Evolutionary conservation across 2,888 invertebrate species (phyloP).

Genomic region (Temnothorax ravouxi): DNA sequence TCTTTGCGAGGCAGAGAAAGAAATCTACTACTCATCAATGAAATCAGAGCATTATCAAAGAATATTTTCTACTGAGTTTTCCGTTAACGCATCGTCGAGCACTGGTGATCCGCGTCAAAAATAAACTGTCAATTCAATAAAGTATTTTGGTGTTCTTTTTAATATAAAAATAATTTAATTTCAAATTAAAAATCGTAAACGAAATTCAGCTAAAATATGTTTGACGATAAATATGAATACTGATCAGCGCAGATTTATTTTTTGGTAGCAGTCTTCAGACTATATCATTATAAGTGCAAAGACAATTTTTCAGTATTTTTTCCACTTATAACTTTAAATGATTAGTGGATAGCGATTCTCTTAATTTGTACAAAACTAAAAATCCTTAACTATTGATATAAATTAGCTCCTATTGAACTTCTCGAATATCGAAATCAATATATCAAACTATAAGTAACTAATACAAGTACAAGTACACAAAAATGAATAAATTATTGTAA

Average conservation of each 20-base stretch:
- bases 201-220: not conserved
- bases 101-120: not conserved
- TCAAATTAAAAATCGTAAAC: not conserved
- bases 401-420: not conserved
- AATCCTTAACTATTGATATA: not conserved
- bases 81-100: not conserved
- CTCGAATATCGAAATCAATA: not conserved
- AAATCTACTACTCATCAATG: not conserved
- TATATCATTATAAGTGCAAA: not conserved
- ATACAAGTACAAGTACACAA: not conserved
- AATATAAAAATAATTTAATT: not conserved
- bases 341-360: not conserved
- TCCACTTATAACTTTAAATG: not conserved
- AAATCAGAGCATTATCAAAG: not conserved
- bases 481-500: not conserved
- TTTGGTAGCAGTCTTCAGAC: not conserved
- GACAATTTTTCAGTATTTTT: not conserved
- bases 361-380: slow-evolving; percentile 2
- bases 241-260: not conserved
- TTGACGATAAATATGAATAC: not conserved
- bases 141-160: not conserved
- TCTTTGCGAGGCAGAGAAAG: slow-evolving; percentile 27
- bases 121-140: not conserved
- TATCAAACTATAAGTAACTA: not conserved
- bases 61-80: not conserved